Percentiles rank a stretch among this genome's conserved stretches.
Evolutionary conservation across 2,797 vertebrate genomes (phyloP).

Genomic region (Tragelaphus oryx): DNA sequence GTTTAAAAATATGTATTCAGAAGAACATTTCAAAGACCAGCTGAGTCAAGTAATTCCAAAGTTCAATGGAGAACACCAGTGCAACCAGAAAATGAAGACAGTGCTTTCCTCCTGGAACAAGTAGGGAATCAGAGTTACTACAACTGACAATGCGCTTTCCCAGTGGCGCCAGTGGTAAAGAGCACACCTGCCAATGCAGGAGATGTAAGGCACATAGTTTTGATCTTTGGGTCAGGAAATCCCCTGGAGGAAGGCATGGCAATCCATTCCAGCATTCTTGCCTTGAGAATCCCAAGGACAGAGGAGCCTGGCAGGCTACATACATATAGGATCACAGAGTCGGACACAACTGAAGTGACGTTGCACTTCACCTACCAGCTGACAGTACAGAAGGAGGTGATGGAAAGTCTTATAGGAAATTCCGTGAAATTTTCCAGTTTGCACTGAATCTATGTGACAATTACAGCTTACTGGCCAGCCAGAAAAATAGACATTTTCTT

Average conservation of each 20-base stretch:
- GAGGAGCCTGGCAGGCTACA: neutral
- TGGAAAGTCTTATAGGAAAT: neutral
- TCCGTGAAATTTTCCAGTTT: neutral
- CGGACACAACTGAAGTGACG: neutral
- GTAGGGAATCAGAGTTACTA: no score
- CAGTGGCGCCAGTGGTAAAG: neutral
- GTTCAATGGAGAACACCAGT: neutral
- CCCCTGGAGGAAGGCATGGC: neutral
- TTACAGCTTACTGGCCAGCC: neutral
- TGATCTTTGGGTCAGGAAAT: neutral
- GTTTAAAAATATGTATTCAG: neutral
- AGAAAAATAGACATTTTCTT: neutral
- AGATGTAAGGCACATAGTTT: neutral
- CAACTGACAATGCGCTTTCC: neutral
- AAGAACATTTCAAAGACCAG: neutral
- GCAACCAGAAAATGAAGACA: neutral
- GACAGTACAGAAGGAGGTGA: neutral
- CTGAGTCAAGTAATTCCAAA: neutral
- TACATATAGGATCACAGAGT: neutral
- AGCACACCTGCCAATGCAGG: neutral
- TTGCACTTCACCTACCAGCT: neutral
- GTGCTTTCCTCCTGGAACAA: neutral
- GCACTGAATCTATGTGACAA: neutral
- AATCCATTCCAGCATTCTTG: neutral
- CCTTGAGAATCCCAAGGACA: neutral